These are phyloP conservation scores for Oceanodroma leucorhoa DNA, from an alignment of 2,797 vertebrate species.

Conservation along the genomic window DNA sequence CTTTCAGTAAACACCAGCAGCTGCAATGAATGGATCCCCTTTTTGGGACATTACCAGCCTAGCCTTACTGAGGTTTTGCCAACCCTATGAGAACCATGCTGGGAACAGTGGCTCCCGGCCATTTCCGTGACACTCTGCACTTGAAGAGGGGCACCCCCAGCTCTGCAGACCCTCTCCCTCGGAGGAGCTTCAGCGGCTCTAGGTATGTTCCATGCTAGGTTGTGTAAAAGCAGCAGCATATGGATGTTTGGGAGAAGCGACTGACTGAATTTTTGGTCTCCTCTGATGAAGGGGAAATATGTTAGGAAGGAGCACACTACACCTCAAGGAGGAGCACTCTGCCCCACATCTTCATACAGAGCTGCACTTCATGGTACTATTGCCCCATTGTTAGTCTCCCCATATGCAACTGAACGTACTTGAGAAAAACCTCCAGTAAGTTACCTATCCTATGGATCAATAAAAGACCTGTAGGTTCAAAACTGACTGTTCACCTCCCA, in stretches of 20 bases:
- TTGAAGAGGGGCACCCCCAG: background rate
- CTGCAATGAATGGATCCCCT: background rate
- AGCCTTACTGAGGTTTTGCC: fast-evolving
- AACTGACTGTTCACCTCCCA: background rate
- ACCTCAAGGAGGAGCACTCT: background rate
- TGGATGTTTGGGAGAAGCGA: background rate
- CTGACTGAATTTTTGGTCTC: background rate
- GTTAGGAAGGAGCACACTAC: background rate
- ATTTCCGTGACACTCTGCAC: background rate
- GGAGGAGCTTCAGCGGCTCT: fast-evolving
- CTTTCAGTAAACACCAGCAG: background rate
- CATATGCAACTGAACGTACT: background rate
- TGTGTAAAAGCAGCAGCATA: background rate
- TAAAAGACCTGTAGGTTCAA: background rate
- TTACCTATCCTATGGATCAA: background rate
- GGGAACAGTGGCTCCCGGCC: background rate
- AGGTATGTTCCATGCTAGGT: fast-evolving
- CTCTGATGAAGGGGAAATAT: background rate
- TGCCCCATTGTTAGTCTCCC: background rate
- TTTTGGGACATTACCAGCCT: background rate
- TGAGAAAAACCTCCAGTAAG: background rate
- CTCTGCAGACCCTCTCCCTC: background rate
- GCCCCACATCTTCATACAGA: background rate
- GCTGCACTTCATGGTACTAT: background rate
- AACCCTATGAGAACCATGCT: background rate